Conservation (phyloP, 2,797 vertebrate species). For the Hemibagrus guttatus region DNA sequence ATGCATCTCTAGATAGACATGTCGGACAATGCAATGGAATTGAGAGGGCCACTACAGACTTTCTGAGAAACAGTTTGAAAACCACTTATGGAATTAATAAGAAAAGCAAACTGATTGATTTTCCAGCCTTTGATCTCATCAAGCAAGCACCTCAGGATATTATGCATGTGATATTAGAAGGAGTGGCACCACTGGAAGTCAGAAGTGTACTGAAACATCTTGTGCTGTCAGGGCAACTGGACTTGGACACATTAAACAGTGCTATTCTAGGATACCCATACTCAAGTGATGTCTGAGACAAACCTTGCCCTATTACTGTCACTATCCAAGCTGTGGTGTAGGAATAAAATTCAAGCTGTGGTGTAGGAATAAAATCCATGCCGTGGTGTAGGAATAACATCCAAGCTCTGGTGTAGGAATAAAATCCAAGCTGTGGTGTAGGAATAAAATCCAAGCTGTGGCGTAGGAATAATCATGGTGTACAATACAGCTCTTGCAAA, state of each 20-base stretch:
- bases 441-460: too few relatives aligned
- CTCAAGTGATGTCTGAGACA: constrained; percentile 28
- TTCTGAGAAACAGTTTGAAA: constrained; percentile 36
- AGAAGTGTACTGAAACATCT: constrained; percentile 35
- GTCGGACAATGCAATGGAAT: constrained; percentile 28
- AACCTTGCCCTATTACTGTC: constrained; percentile 24
- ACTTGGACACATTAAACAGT: constrained; percentile 37
- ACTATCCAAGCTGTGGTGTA: too few relatives aligned
- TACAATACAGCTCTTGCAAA: too few relatives aligned
- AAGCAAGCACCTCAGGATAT: constrained; percentile 35
- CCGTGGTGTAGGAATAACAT: too few relatives aligned
- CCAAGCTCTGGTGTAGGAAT: too few relatives aligned
- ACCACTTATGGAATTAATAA: constrained; percentile 29
- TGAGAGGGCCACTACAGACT: constrained; percentile 3
- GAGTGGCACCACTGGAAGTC: constrained; percentile 29
- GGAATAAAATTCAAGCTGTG: too few relatives aligned
- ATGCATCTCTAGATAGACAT: constrained; percentile 16
- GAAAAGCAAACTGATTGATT: constrained; percentile 21
- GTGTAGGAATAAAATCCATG: too few relatives aligned
- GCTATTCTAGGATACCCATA: constrained; percentile 32
- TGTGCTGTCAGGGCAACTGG: constrained; percentile 34
- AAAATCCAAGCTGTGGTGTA: too few relatives aligned
- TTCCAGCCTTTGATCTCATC: constrained; percentile 43
- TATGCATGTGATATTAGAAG: constrained; percentile 19
- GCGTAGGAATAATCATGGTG: too few relatives aligned